Evolutionary conservation across 2,888 invertebrate genomes (phyloP), one percentile per base, ranked within the genome.

Genomic region (Ophion ventricosus): DNA sequence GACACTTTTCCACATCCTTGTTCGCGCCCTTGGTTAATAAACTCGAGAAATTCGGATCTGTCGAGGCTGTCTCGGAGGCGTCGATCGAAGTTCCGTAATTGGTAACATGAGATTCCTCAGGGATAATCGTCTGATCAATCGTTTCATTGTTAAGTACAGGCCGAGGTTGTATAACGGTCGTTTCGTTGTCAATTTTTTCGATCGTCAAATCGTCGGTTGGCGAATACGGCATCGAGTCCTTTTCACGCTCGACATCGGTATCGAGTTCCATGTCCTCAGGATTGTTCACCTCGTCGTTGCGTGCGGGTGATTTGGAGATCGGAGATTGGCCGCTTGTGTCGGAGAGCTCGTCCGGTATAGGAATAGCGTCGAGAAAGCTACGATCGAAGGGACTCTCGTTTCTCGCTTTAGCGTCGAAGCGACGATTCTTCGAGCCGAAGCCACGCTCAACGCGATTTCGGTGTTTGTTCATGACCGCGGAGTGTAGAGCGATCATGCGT

Each of bases 391-490:
- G 92, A 82, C 93, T 93, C 73, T 91, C 91, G 11, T 89, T 88
- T n/a, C 88, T 87, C 1, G 83, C 59, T 0, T 72, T 43, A 7
- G 74, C 69, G 20, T n/a, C 40, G 29, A 35, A 54, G 11, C 76
- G 85, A 14, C 63, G 59, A n/a, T 77, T 78, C 5, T 69, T 84
- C 10, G 77, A 64, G 7, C 85, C 82, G 1, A 81, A 35, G 0
- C 83, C 86, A 1, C 86, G 84, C 20, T 90, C 87, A 29, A 91
- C 83, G 90, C 95, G 94, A 90, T 95, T 95, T 86, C 95, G 94
- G 81, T 95, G 95, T 91, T 96, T 96, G 88, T 96, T 96, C 61
- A 96, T 89, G 63, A 96, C 93, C 7, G 96, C 95, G n/a, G 96
- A 96, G 87, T 95, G 95, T n/a, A 96, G 92, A 76, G 96, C 96